phyloP scores from a whole-genome alignment of 2,888 invertebrate genomes.

The Agonum fuliginosum region DNA sequence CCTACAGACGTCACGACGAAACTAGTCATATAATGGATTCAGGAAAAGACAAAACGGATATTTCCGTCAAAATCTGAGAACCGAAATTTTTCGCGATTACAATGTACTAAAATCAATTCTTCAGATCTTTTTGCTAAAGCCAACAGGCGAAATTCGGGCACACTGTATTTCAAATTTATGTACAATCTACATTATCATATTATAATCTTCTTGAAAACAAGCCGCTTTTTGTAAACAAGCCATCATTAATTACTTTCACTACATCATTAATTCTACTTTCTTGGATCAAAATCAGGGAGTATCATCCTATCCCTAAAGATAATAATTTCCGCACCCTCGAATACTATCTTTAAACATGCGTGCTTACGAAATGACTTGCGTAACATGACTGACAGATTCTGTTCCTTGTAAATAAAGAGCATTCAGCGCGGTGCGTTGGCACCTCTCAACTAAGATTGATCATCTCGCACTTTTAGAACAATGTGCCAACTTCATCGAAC shows the following conservation, averaged over 20 bases:
- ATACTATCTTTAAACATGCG: neutral
- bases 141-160: too few relatives aligned
- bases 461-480: conserved; percentile 29
- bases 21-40: too few relatives aligned
- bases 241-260: neutral
- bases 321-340: conserved; percentile 19
- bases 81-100: too few relatives aligned
- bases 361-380: conserved; percentile 17
- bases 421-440: neutral
- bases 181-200: too few relatives aligned
- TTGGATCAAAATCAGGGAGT: too few relatives aligned
- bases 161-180: too few relatives aligned
- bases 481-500: conserved; percentile 31
- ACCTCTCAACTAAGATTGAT: conserved; percentile 42
- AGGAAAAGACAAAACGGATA: too few relatives aligned
- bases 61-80: too few relatives aligned
- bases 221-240: neutral
- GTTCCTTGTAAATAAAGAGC: conserved; percentile 21
- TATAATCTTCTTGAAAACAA: neutral
- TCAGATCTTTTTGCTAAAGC: too few relatives aligned
- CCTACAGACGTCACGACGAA: too few relatives aligned
- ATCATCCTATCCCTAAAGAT: conserved; percentile 5
- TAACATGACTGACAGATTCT: conserved; percentile 8
- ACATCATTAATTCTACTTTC: conserved; percentile 29
- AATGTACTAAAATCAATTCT: too few relatives aligned